Evolutionary conservation across 2,888 invertebrate species (phyloP).

Genomic region (Podabrus alpinus): DNA sequence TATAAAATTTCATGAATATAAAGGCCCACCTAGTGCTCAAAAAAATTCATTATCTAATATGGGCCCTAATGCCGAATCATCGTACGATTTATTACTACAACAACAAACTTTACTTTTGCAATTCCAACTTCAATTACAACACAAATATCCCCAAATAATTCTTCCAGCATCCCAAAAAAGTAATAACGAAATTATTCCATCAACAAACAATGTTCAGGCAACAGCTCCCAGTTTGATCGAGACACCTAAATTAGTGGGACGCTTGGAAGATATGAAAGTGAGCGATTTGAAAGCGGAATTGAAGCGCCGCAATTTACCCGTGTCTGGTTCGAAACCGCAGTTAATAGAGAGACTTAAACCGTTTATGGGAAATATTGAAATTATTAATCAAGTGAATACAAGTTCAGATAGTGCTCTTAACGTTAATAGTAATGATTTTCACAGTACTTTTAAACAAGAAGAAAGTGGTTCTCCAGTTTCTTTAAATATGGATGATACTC

Average conservation of each 20-base stretch:
- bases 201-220: slow-evolving; percentile 50
- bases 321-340: slow-evolving; percentile 95
- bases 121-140: slow-evolving; percentile 80
- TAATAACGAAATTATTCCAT: slow-evolving; percentile 10
- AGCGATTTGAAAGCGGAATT: slow-evolving; percentile 93
- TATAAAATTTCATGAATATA: slow-evolving; percentile 97
- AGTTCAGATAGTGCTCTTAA: slow-evolving; percentile 24
- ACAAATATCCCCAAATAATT: slow-evolving; percentile 83
- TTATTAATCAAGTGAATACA: slow-evolving; percentile 10
- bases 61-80: slow-evolving; percentile 69
- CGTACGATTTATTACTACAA: slow-evolving; percentile 88
- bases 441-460: slow-evolving; percentile 58
- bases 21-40: slow-evolving; percentile 85
- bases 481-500: slow-evolving; percentile 41
- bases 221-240: slow-evolving; percentile 54
- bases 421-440: slow-evolving; percentile 40
- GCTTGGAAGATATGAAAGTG: slow-evolving; percentile 94
- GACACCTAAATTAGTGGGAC: slow-evolving; percentile 60
- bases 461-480: slow-evolving; percentile 49
- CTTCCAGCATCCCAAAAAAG: slow-evolving; percentile 72
- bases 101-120: slow-evolving; percentile 93
- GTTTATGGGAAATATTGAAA: slow-evolving; percentile 55
- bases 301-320: slow-evolving; percentile 90
- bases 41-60: slow-evolving; percentile 64
- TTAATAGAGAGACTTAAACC: slow-evolving; percentile 88